Evolutionary conservation across 2,888 invertebrate species (phyloP).

Genomic region (Leucoptera coffeella): DNA sequence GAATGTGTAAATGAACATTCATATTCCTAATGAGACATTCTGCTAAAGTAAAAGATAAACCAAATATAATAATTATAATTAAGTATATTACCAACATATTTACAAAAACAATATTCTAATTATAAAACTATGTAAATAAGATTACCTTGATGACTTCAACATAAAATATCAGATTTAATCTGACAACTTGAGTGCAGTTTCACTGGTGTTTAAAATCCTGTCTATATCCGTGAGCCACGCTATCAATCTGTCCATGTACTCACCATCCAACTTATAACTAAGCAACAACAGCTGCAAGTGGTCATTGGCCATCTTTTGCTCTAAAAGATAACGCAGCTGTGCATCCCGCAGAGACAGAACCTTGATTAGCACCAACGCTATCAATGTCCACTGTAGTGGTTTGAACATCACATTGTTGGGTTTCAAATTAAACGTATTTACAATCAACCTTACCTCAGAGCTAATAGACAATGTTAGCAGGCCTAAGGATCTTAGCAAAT

Average conservation of each 20-base stretch:
- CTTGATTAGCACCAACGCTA: conserved; percentile 63
- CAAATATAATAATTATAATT: no score
- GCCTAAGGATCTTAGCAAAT: conserved; percentile 46
- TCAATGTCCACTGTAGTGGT: conserved; percentile 64
- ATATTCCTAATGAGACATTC: no score
- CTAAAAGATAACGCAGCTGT: conserved; percentile 18
- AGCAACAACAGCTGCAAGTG: conserved; percentile 39
- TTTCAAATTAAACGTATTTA: conserved; percentile 61
- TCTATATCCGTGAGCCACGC: conserved; percentile 45
- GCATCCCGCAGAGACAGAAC: conserved; percentile 40
- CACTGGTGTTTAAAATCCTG: conserved; percentile 28
- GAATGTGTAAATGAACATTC: no score
- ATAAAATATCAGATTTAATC: no score
- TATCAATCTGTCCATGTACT: conserved; percentile 40
- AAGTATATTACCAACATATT: no score
- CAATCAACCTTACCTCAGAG: conserved; percentile 41
- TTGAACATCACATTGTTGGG: conserved; percentile 68
- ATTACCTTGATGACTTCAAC: not conserved
- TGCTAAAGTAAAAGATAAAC: no score
- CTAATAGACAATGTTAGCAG: conserved; percentile 25
- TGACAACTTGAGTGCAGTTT: no score
- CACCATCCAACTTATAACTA: conserved; percentile 43
- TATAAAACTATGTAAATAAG: not conserved
- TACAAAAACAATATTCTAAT: not conserved
- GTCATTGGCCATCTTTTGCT: conserved; percentile 22